phyloP scores from a whole-genome alignment of 2,888 invertebrate species.

The Netelia virgata region DNA sequence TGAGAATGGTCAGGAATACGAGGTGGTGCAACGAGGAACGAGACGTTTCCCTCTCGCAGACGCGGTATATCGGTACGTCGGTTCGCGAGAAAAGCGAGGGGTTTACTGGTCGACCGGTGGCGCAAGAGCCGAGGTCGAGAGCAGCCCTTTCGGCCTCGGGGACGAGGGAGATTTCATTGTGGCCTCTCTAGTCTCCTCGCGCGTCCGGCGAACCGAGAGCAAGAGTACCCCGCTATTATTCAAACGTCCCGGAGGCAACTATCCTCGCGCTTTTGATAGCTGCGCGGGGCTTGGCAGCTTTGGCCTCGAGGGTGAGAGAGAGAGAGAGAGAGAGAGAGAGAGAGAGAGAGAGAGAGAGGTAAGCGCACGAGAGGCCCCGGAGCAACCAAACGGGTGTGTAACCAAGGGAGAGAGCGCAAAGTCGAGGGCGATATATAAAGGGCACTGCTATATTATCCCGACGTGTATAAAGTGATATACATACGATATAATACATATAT shows the following conservation, averaged over 20 bases:
- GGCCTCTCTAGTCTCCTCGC: constrained; percentile 57
- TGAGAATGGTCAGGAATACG: constrained; percentile 70
- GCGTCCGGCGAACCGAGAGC: constrained; percentile 30
- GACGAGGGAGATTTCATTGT: constrained; percentile 69
- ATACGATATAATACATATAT: constrained; percentile 35
- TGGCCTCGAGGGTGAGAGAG: constrained; percentile 58
- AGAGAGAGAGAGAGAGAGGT: too few relatives aligned
- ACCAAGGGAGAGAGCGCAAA: constrained; percentile 33
- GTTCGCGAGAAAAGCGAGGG: constrained; percentile 60
- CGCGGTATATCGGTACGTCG: constrained; percentile 59
- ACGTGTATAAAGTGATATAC: neutral
- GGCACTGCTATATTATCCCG: constrained; percentile 38
- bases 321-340: neutral
- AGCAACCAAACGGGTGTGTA: constrained; percentile 33
- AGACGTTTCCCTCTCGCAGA: constrained; percentile 23
- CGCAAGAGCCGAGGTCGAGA: constrained; percentile 45
- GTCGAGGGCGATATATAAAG: constrained; percentile 1
- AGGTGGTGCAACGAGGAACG: constrained; percentile 46
- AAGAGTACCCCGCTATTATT: constrained; percentile 73
- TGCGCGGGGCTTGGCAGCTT: constrained; percentile 56
- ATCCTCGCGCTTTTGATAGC: constrained; percentile 53
- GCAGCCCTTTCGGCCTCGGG: constrained; percentile 74
- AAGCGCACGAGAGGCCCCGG: constrained; percentile 57
- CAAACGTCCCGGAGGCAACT: constrained; percentile 73
- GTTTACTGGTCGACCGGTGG: constrained; percentile 40